These are phyloP conservation scores for Hemibagrus guttatus DNA, from an alignment of 2,797 vertebrate species.

Conservation along the genomic window DNA sequence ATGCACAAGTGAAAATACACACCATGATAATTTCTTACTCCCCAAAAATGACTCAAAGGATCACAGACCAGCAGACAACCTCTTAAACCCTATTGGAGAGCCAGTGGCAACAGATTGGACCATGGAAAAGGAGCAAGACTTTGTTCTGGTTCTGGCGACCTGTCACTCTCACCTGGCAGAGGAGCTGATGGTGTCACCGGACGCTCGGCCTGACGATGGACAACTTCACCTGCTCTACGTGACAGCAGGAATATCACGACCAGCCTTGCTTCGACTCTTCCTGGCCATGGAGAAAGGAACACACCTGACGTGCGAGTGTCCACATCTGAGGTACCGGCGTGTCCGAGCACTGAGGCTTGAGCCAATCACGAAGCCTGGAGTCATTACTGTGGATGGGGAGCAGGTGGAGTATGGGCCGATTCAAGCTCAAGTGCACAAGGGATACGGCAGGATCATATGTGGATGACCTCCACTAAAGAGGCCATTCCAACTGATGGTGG, in stretches of 20 bases:
- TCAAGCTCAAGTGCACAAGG: slow-evolving; percentile 86
- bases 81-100: slow-evolving; percentile 80
- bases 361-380: slow-evolving; percentile 74
- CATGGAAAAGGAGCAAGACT: slow-evolving; percentile 83
- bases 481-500: background rate
- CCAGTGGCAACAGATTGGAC: slow-evolving; percentile 87
- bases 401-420: slow-evolving; percentile 81
- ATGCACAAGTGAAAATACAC: background rate
- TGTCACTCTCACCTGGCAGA: slow-evolving; percentile 90
- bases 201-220: slow-evolving; percentile 74
- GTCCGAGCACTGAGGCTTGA: slow-evolving; percentile 87
- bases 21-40: background rate
- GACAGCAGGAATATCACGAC: slow-evolving; percentile 83
- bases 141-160: slow-evolving; percentile 85
- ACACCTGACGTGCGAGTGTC: slow-evolving; percentile 81
- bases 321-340: slow-evolving; percentile 80
- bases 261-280: slow-evolving; percentile 84
- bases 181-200: slow-evolving; percentile 81
- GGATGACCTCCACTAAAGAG: slow-evolving; percentile 58
- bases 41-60: slow-evolving; percentile 32
- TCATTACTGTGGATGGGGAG: slow-evolving; percentile 91
- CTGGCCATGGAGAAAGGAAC: slow-evolving; percentile 90
- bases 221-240: slow-evolving; percentile 88
- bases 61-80: slow-evolving; percentile 69
- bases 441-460: slow-evolving; percentile 76